Percentiles rank a stretch among this genome's conserved stretches.
These are phyloP conservation scores for Strigops habroptila DNA, from an alignment of 2,113 vertebrate genomes.

Conservation along the genomic window DNA sequence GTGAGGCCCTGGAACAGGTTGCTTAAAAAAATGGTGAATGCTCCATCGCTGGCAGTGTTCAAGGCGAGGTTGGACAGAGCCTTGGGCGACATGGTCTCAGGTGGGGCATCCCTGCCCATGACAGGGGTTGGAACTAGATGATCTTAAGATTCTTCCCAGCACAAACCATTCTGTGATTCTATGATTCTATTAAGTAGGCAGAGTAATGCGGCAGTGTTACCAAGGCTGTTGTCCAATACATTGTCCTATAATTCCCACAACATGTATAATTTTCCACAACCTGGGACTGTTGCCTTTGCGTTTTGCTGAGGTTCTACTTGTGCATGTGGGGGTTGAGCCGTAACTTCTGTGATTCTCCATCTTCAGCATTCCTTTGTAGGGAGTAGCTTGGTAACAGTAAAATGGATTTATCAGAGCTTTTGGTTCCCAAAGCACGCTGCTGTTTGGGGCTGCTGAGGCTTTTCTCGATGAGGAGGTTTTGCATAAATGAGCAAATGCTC, in stretches of 20 bases:
- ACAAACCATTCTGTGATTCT: neutral
- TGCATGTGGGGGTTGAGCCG: neutral
- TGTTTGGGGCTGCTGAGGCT: neutral
- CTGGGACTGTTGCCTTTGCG: neutral
- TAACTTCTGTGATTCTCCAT: neutral
- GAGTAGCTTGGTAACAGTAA: neutral
- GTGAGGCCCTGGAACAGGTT: neutral
- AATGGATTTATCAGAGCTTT: neutral
- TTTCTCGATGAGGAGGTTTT: neutral
- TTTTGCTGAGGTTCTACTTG: neutral
- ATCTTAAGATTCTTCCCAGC: neutral
- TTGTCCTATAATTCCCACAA: accelerated
- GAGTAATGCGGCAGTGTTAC: neutral
- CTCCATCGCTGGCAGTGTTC: neutral
- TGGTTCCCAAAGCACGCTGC: neutral
- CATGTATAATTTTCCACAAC: accelerated
- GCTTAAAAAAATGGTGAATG: neutral
- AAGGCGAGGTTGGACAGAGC: neutral
- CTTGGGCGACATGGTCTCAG: accelerated
- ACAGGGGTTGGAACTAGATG: neutral
- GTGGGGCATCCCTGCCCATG: neutral
- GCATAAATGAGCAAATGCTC: neutral
- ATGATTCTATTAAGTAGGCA: neutral
- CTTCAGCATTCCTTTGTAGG: neutral
- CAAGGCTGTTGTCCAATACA: neutral